These are phyloP conservation scores for Eriocheir sinensis DNA, from an alignment of 1,140 invertebrate genomes.

Conservation along the genomic window DNA sequence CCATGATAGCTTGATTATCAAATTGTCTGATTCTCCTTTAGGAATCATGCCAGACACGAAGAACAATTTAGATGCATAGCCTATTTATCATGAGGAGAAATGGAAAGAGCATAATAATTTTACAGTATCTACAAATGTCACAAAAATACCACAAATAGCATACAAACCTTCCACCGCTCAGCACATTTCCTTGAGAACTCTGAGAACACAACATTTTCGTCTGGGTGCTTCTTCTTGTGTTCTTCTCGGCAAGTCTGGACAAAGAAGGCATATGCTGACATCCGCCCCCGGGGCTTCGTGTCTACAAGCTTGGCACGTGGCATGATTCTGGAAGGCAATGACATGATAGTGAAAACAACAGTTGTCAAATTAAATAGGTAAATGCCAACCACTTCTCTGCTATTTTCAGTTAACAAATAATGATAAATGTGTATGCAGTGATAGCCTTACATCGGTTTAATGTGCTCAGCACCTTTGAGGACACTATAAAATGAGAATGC, in stretches of 20 bases:
- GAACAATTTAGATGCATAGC: neutral
- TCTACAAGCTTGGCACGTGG: slow-evolving; percentile 74
- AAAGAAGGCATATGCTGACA: slow-evolving; percentile 99
- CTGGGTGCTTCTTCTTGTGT: slow-evolving; percentile 99
- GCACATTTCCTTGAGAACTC: slow-evolving; percentile 99
- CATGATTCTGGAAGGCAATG: slow-evolving; percentile 59
- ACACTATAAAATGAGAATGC: too few relatives aligned
- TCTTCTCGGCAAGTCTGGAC: slow-evolving; percentile 99
- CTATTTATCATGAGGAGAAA: neutral
- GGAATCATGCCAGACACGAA: too few relatives aligned
- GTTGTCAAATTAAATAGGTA: too few relatives aligned
- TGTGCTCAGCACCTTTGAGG: too few relatives aligned
- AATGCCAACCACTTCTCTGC: too few relatives aligned
- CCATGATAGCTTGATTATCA: too few relatives aligned
- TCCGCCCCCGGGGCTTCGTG: slow-evolving; percentile 92
- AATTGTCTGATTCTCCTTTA: too few relatives aligned
- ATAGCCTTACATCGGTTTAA: too few relatives aligned
- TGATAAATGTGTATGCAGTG: too few relatives aligned
- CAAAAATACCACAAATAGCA: too few relatives aligned
- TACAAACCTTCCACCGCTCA: slow-evolving; percentile 96
- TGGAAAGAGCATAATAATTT: neutral
- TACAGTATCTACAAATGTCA: too few relatives aligned
- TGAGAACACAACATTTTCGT: slow-evolving; percentile 98
- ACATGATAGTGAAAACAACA: neutral
- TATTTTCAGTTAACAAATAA: too few relatives aligned